phyloP scores from a whole-genome alignment of 2,888 invertebrate genomes.

The Andrena bicolor region DNA sequence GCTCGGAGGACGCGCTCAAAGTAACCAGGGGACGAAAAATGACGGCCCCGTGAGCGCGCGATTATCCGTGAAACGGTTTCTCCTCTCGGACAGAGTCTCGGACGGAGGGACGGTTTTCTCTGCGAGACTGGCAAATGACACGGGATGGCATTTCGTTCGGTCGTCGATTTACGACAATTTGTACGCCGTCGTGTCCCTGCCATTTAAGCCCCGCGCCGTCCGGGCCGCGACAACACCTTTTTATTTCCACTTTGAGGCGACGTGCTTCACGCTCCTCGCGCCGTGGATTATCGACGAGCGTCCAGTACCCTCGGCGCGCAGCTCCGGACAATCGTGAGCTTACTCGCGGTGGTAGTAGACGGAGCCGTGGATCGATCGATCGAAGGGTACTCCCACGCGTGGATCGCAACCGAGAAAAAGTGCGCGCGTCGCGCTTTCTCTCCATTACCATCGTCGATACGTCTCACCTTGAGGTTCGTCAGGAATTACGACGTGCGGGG shows the following conservation, averaged over 20 bases:
- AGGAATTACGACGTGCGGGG: slow-evolving; percentile 62
- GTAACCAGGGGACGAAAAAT: slow-evolving; percentile 1
- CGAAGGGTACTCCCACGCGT: slow-evolving; percentile 58
- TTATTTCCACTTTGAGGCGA: not conserved
- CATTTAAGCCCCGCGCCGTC: slow-evolving; percentile 45
- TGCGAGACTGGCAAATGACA: not conserved
- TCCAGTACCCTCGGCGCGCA: slow-evolving; percentile 11
- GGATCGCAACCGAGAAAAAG: slow-evolving; percentile 52
- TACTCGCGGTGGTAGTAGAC: slow-evolving; percentile 29
- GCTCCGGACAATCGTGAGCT: slow-evolving; percentile 36
- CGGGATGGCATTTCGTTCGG: slow-evolving; percentile 31
- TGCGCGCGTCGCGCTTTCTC: slow-evolving; percentile 64
- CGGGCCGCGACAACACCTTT: slow-evolving; percentile 32
- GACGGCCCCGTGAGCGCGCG: slow-evolving; percentile 19
- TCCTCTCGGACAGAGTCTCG: not conserved
- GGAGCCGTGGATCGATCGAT: slow-evolving; percentile 50
- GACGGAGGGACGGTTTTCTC: slow-evolving; percentile 5
- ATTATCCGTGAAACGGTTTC: slow-evolving; percentile 42
- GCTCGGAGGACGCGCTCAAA: not conserved
- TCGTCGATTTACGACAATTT: slow-evolving; percentile 56
- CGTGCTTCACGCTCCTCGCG: slow-evolving; percentile 30
- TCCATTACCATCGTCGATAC: slow-evolving; percentile 70
- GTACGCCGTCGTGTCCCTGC: slow-evolving; percentile 41
- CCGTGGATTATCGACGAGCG: slow-evolving; percentile 52
- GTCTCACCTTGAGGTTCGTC: slow-evolving; percentile 49